Evolutionary conservation across 2,113 vertebrate genomes (phyloP).

Genomic region (Arenaria interpres): DNA sequence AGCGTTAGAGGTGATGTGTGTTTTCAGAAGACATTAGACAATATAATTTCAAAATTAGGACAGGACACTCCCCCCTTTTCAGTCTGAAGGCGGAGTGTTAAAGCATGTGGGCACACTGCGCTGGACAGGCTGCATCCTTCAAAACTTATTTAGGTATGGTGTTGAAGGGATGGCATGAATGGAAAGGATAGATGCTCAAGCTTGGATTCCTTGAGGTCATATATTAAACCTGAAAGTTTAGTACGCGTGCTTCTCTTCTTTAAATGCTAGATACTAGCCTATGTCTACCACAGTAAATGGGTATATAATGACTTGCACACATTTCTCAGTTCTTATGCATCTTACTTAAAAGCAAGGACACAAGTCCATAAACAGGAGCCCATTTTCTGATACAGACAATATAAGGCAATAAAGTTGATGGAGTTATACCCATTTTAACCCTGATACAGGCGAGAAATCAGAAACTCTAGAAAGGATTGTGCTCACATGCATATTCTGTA

Average conservation of each 20-base stretch:
- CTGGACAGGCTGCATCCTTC: not conserved
- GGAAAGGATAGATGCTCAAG: not conserved
- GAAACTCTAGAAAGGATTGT: not conserved
- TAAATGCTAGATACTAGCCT: not conserved
- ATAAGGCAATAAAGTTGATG: not conserved
- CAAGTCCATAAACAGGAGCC: not conserved
- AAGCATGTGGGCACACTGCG: not conserved
- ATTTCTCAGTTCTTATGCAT: not conserved
- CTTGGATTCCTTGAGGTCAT: not conserved
- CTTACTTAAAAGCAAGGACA: not conserved
- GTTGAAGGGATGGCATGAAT: not conserved
- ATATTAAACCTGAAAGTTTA: not conserved
- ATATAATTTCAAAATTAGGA: constrained; percentile 1
- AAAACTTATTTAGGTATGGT: not conserved
- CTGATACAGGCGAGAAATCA: not conserved
- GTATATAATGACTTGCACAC: not conserved
- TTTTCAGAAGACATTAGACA: not conserved
- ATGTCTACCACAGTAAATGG: not conserved
- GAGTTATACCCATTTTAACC: not conserved
- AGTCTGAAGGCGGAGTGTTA: not conserved
- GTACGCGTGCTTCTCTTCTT: not conserved
- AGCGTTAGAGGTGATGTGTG: not conserved
- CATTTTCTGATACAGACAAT: not conserved
- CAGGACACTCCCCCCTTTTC: not conserved
- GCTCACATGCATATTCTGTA: not conserved